Conservation (phyloP, 2,797 vertebrate species). For the Varecia variegata region DNA sequence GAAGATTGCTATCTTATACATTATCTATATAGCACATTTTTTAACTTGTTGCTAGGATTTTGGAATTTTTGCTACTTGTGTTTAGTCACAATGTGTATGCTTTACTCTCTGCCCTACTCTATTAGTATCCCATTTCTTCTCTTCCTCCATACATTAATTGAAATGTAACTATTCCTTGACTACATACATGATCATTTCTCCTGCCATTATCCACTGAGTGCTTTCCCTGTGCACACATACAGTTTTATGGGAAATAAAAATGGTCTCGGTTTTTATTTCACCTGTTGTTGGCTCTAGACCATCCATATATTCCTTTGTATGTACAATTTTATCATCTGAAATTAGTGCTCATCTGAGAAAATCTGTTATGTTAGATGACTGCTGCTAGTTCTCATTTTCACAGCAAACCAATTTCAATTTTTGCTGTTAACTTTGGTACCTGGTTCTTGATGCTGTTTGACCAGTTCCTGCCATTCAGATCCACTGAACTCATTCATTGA, state of each 20-base stretch:
- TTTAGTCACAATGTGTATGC: neutral
- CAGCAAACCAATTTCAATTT: neutral
- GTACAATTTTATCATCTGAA: slow-evolving; percentile 3
- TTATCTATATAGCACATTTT: neutral
- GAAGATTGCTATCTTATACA: neutral
- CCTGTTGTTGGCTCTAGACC: neutral
- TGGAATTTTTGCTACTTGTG: neutral
- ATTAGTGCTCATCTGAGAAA: neutral
- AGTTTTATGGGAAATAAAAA: neutral
- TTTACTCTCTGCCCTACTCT: neutral
- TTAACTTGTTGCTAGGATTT: neutral
- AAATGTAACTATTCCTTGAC: neutral
- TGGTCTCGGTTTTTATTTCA: neutral
- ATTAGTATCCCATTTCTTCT: neutral
- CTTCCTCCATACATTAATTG: neutral
- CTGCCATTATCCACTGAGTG: neutral
- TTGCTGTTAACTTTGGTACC: neutral
- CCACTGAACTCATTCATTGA: neutral
- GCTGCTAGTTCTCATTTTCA: neutral
- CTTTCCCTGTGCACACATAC: neutral
- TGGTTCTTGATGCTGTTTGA: neutral
- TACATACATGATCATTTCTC: neutral
- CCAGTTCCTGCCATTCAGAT: neutral
- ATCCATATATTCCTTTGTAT: neutral
- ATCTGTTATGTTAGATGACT: neutral